Evolutionary conservation across 2,888 invertebrate species (phyloP), one percentile per base, ranked within the genome.

Genomic region (Chaetoderma sp.): DNA sequence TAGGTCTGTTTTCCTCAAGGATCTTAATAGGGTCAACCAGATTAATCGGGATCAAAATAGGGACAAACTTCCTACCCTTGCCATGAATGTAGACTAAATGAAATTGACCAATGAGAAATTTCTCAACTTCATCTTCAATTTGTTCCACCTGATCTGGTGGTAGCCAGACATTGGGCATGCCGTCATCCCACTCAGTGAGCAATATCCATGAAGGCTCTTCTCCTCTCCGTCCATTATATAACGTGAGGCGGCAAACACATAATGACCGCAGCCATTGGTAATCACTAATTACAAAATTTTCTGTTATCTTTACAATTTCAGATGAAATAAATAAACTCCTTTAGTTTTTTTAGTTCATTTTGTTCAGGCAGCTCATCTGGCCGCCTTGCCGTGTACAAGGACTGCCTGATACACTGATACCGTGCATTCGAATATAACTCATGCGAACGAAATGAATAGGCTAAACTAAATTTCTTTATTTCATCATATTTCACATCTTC

Each of bases 101-200:
- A 50, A 57, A 70, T 30, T 60, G 18, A 4, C 60, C 65, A 30
- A 45, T 5, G 6, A 67, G 47, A 36, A 32, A 67, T 28, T 62
- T 42, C 30, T 67, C 67, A 4, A 62, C 67, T 23, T 0, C 21
- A 47, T 67, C 67, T 32, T 18, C 32, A 18, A 64, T 36, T 47
- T 49, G 32, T 45, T 67, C 62, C 13, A 67, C 42, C 21, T 39
- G n/a, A n/a, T 61, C 45, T 13, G 42, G 27, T 23, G 57, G 64
- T 6, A 65, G 33, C 67, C 70, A 70, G 16, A 44, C 39, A 0
- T 45, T 52, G 13, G 49, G 44, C 42, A 47, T 45, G 3, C 67
- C 70, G 13, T 70, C 70, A 42, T 60, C 49, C 70, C 70, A 70
- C 55, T 70, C 65, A 36, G 21, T 32, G 13, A 70, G 2, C 2